phyloP scores from a whole-genome alignment of 2,888 invertebrate genomes.

The Calephelis perditalis region DNA sequence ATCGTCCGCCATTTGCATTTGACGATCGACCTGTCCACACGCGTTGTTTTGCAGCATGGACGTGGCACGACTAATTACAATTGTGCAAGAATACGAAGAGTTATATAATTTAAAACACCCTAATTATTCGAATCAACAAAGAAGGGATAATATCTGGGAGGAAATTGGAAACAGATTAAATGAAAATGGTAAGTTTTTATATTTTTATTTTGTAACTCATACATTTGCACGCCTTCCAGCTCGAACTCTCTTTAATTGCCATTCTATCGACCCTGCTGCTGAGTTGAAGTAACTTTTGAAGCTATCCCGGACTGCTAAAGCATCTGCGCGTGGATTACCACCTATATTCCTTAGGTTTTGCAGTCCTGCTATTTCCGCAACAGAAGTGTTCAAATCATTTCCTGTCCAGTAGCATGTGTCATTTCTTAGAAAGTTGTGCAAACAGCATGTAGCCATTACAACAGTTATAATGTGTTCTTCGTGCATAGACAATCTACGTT shows the following conservation, averaged over 20 bases:
- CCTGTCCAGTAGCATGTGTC: slow-evolving; percentile 16
- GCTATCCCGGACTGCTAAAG: slow-evolving; percentile 15
- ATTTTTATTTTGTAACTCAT: slow-evolving; percentile 2
- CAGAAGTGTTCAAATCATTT: slow-evolving; percentile 7
- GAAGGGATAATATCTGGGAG: slow-evolving; percentile 15
- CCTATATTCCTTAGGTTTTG: slow-evolving; percentile 13
- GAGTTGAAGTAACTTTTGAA: slow-evolving; percentile 14
- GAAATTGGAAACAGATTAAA: slow-evolving; percentile 14
- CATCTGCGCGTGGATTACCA: slow-evolving; percentile 11
- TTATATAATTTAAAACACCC: slow-evolving; percentile 16
- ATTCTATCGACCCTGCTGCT: slow-evolving; percentile 9
- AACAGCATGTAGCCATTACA: slow-evolving; percentile 15
- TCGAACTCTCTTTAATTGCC: slow-evolving; percentile 12
- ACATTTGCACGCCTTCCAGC: slow-evolving; percentile 10
- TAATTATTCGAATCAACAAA: slow-evolving; percentile 12
- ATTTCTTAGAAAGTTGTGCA: slow-evolving; percentile 15
- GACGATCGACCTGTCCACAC: too few relatives aligned
- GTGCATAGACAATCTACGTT: slow-evolving; percentile 13
- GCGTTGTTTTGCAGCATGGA: slow-evolving; percentile 15
- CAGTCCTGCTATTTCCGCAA: slow-evolving; percentile 7
- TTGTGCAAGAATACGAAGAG: slow-evolving; percentile 15
- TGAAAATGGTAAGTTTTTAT: slow-evolving; percentile 14
- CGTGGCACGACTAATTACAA: slow-evolving; percentile 16
- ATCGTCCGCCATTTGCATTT: too few relatives aligned
- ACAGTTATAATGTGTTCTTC: slow-evolving; percentile 12